Evolutionary conservation across 2,888 invertebrate species (phyloP).

Genomic region (Malthinus seriepunctatus): DNA sequence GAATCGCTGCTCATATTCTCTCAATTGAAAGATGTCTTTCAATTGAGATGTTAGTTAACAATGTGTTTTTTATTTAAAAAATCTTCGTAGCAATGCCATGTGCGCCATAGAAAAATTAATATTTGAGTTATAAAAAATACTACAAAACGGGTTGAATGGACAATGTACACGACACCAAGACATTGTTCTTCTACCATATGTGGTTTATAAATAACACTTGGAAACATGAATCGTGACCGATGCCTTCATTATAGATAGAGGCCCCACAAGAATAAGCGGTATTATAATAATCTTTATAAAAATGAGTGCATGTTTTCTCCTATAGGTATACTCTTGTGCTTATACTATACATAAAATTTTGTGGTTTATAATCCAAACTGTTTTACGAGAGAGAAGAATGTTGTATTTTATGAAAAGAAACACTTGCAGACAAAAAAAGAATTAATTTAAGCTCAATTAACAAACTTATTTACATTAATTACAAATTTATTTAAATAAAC

Average conservation of each 20-base stretch:
- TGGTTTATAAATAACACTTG: conserved; percentile 40
- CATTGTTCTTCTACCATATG: conserved; percentile 39
- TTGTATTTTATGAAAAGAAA: not conserved
- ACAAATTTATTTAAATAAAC: conserved; percentile 3
- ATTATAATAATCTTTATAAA: conserved; percentile 31
- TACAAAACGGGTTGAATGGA: conserved; percentile 28
- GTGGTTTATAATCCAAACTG: conserved; percentile 14
- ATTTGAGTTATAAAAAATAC: too few species aligned
- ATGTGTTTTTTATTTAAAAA: too few species aligned
- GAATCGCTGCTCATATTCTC: too few species aligned
- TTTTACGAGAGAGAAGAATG: not conserved
- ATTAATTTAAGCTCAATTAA: not conserved
- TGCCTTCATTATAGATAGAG: conserved; percentile 37
- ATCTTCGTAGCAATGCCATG: too few species aligned
- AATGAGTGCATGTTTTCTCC: conserved; percentile 23
- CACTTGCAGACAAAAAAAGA: too few species aligned
- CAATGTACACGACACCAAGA: conserved; percentile 40
- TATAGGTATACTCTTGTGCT: too few species aligned
- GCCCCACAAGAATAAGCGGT: conserved; percentile 33
- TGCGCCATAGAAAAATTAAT: too few species aligned
- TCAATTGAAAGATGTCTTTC: too few species aligned
- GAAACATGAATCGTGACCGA: conserved; percentile 38
- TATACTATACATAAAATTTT: conserved; percentile 10
- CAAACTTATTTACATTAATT: not conserved
- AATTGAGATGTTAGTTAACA: too few species aligned